phyloP scores from a whole-genome alignment of 2,113 vertebrate genomes.

The Benitochromis conjunctus region DNA sequence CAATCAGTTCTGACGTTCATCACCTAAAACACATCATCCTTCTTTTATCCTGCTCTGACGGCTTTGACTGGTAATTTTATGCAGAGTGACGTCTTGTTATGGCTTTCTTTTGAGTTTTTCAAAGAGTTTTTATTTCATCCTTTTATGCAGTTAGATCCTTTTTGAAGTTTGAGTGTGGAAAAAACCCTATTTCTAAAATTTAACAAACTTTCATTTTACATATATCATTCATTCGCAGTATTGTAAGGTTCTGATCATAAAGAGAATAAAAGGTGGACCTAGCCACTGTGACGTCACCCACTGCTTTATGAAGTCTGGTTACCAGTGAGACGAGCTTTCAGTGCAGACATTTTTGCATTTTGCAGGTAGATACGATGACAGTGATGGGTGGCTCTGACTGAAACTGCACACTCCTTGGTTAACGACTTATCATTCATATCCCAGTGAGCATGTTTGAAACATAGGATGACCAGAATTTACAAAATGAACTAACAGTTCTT shows the following conservation, averaged over 20 bases:
- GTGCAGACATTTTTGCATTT: too few relatives aligned
- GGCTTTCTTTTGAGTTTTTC: not conserved
- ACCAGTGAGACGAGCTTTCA: not conserved
- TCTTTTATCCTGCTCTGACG: not conserved
- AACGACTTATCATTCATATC: not conserved
- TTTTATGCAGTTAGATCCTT: not conserved
- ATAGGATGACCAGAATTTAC: not conserved
- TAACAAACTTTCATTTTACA: not conserved
- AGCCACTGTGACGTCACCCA: not conserved
- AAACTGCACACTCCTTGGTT: not conserved
- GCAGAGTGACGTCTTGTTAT: not conserved
- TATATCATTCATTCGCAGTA: accelerated
- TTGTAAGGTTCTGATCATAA: not conserved
- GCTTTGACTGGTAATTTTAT: not conserved
- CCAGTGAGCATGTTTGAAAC: not conserved
- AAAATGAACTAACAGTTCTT: not conserved
- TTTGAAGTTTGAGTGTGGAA: not conserved
- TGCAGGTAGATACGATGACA: not conserved
- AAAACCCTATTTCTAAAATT: not conserved
- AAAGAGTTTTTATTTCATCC: not conserved
- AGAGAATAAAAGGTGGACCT: not conserved
- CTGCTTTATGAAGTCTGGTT: not conserved
- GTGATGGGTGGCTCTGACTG: not conserved
- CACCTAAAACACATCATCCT: not conserved
- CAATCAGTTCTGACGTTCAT: not conserved